Base-by-base conservation (phyloP, 2,888 invertebrate species). In the Bibio marci region DNA sequence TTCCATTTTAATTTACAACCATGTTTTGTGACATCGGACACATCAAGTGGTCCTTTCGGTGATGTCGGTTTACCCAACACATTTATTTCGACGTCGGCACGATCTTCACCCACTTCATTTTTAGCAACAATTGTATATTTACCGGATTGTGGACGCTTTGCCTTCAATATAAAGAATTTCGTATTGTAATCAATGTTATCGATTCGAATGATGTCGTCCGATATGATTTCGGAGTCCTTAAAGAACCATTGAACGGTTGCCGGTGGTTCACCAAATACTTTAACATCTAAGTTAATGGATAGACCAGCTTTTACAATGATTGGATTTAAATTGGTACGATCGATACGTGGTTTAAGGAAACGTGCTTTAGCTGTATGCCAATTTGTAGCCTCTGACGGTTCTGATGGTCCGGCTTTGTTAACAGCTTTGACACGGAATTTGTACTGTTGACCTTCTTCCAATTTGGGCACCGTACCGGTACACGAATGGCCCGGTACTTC, bases 401-500 rank as follows among this genome's bases (percentile, higher is more conserved):
- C 87, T 0, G 90, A 90, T 31, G 76, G 78, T 2, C 98, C 97
- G 34, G 92, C 92, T 64, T 91, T 88, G 64, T 98, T 98, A 12
- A 94, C 65, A 15, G 97, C 97, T n/a, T 85, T 71, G 2, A 92
- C 74, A 27, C 91, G 69, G 71, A 94, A 95, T 60, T 94, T 91
- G 58, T 95, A 95, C 54, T 91, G 90, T 59, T 88, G 88, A 15
- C 91, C 91, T 63, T 91, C 88, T 54, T 88, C 87, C 50, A 95
- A 64, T 59, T 82, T 82, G 0, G 80, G 80, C 1, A 97, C 91
- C 8, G 82, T 79, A 22, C 88, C 94, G 51, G 80, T 78, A 56
- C 83, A 86, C 40, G 76, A 65, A 43, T 85, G 82, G 39, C 90
- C 91, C 46, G 77, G 72, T 35, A 86, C 75, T 62, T 90, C 88